Evolutionary conservation across 1,140 invertebrate genomes (phyloP).

Genomic region (Drosophila nasuta): DNA sequence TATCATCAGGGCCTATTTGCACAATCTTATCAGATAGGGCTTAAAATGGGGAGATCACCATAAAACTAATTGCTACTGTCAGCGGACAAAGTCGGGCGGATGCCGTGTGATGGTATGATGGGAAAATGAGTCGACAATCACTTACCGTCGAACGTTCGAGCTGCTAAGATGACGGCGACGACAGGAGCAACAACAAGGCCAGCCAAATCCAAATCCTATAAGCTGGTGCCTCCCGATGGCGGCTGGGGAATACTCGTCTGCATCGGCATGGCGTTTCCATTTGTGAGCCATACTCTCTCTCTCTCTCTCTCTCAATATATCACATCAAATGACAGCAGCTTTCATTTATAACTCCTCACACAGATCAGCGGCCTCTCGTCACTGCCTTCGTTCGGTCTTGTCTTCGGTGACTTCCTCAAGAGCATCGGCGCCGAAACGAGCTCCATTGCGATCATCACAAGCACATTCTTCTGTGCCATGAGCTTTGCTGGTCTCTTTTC

Average conservation of each 20-base stretch:
- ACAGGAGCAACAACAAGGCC: slow-evolving; percentile 21
- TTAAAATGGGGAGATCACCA: slow-evolving; percentile 12
- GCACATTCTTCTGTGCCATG: slow-evolving; percentile 87
- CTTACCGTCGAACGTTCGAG: slow-evolving; percentile 31
- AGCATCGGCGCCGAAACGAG: slow-evolving; percentile 87
- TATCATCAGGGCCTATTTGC: slow-evolving; percentile 2
- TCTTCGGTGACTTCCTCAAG: slow-evolving; percentile 88
- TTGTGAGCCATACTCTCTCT: slow-evolving; percentile 85
- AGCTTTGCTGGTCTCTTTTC: slow-evolving; percentile 87
- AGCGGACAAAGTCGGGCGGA: slow-evolving; percentile 2
- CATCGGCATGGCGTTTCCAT: slow-evolving; percentile 86
- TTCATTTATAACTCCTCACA: not conserved
- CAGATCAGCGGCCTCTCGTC: slow-evolving; percentile 87
- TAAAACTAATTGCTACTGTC: slow-evolving; percentile 43
- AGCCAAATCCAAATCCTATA: slow-evolving; percentile 37
- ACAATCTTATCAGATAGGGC: slow-evolving; percentile 35
- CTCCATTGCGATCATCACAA: slow-evolving; percentile 87
- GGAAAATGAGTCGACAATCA: slow-evolving; percentile 15
- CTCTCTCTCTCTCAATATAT: no score
- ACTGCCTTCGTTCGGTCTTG: slow-evolving; percentile 88
- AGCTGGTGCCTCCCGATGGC: slow-evolving; percentile 86
- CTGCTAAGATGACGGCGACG: slow-evolving; percentile 39
- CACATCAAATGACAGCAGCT: no score
- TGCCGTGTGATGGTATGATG: not conserved
- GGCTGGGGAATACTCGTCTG: slow-evolving; percentile 88